Percentiles rank a stretch among this genome's conserved stretches.
phyloP scores from a whole-genome alignment of 2,888 invertebrate genomes.

The Himalopsyche kuldschensis region DNA sequence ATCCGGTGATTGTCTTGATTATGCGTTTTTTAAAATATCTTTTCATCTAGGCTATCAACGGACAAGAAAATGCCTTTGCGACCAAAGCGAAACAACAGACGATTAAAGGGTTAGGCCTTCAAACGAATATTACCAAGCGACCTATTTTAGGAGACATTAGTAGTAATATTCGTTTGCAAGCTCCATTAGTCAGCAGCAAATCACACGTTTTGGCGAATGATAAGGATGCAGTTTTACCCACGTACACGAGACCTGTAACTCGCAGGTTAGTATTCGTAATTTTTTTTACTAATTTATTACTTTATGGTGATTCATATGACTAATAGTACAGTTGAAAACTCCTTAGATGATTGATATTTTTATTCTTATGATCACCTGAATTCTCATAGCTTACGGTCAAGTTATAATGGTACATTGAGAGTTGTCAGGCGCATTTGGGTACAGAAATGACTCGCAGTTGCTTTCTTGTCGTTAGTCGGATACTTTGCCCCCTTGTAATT shows the following conservation, averaged over 20 bases:
- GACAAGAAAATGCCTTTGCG: slow-evolving; percentile 23
- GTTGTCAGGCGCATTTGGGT: no score
- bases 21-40: neutral
- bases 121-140: slow-evolving; percentile 15
- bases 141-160: slow-evolving; percentile 52
- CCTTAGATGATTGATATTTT: no score
- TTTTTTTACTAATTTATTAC: no score
- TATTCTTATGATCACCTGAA: no score
- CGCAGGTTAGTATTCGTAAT: slow-evolving; percentile 31
- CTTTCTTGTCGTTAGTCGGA: no score
- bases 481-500: no score
- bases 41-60: slow-evolving; percentile 17
- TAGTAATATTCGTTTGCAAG: slow-evolving; percentile 51
- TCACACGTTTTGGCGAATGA: slow-evolving; percentile 49
- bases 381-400: no score
- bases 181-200: slow-evolving; percentile 49
- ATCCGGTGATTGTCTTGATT: neutral
- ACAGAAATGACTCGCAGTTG: no score
- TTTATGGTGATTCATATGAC: no score
- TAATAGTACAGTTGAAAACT: no score
- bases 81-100: slow-evolving; percentile 18
- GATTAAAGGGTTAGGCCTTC: slow-evolving; percentile 10
- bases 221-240: slow-evolving; percentile 43
- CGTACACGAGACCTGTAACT: slow-evolving; percentile 8
- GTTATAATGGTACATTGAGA: no score